Evolutionary conservation across 1,140 invertebrate species (phyloP).

Genomic region (Drosophila nannoptera): DNA sequence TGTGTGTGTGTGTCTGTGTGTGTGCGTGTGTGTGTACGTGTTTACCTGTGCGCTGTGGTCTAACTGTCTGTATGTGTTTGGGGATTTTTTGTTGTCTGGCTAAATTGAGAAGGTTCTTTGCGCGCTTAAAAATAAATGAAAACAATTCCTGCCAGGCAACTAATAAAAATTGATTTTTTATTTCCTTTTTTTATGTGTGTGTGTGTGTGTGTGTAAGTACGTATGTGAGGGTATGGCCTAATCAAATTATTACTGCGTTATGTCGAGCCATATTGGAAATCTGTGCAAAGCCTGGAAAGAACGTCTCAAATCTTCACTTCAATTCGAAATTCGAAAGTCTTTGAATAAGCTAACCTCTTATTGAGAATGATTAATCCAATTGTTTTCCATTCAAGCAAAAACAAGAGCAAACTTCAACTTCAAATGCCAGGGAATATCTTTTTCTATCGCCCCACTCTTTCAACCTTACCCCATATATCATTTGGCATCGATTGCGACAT

Average conservation of each 20-base stretch:
- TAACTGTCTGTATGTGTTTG: conserved; percentile 15
- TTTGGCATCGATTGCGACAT: too few species aligned
- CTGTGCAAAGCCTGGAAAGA: too few species aligned
- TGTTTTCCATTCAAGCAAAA: not conserved
- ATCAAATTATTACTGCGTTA: not conserved
- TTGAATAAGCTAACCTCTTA: too few species aligned
- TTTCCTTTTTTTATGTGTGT: not conserved
- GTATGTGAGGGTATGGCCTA: not conserved
- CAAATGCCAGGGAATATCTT: not conserved
- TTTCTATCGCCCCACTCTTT: not conserved
- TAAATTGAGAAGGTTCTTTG: conserved; percentile 45
- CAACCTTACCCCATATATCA: not conserved
- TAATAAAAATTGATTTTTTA: conserved; percentile 31
- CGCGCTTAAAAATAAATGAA: conserved; percentile 68
- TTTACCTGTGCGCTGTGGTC: not conserved
- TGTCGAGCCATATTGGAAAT: not conserved
- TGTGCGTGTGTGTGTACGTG: conserved; percentile 7
- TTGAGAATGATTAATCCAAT: not conserved
- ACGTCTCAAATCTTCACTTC: too few species aligned
- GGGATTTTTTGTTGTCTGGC: conserved; percentile 30
- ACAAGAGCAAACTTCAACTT: not conserved
- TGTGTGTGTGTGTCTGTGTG: conserved; percentile 8
- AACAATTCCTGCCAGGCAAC: conserved; percentile 49
- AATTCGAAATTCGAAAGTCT: too few species aligned
- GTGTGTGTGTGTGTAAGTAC: not conserved